Evolutionary conservation across 2,797 vertebrate genomes (phyloP), one percentile per base, ranked within the genome.

Genomic region (Trematomus bernacchii): DNA sequence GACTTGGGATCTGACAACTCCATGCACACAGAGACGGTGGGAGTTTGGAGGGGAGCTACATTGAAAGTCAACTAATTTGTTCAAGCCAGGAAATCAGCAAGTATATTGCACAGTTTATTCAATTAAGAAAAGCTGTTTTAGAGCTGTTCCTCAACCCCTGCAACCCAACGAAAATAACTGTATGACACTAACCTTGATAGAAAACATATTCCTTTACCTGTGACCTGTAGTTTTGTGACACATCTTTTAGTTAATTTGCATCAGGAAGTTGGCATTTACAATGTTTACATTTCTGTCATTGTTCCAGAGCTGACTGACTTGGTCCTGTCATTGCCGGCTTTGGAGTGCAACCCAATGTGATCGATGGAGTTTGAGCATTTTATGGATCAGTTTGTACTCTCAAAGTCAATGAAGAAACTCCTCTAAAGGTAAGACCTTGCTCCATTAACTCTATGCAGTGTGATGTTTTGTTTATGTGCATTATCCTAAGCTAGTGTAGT

Each of bases 321-420:
- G 66, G 61, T 43, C 64, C 60, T 73, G 48, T 76, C 53, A 71
- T 55, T n/a, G 30, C 60, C 72, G 64, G 21, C 60, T 42, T 10
- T 33, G 55, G 68, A 80, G 44, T 69, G 60, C 58, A 58, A 19
- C 59, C 59, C 52, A 60, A 40, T 57, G 51, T 33, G 79, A 80
- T 78, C 40, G 48, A 67, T 77, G 37, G 33, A 27, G 51, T 62
- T 71, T 23, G 27, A 75, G 52, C 67, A 76, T 63, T 47, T 47
- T 42, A 69, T 16, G 6, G 67, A 79, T 83, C 60, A 47, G 57
- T 75, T 81, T 80, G 11, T 67, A 59, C 54, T 62, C 59, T 40
- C 55, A 83, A 77, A 70, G 53, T 73, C 66, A 66, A 71, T n/a
- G 47, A 70, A 44, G 65, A 21, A 75, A 48, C 55, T 62, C 66